A percentile compares a stretch with the other conserved stretches of the same genome.
phyloP scores from a whole-genome alignment of 1,140 invertebrate species.

The Drosophila ananassae region DNA sequence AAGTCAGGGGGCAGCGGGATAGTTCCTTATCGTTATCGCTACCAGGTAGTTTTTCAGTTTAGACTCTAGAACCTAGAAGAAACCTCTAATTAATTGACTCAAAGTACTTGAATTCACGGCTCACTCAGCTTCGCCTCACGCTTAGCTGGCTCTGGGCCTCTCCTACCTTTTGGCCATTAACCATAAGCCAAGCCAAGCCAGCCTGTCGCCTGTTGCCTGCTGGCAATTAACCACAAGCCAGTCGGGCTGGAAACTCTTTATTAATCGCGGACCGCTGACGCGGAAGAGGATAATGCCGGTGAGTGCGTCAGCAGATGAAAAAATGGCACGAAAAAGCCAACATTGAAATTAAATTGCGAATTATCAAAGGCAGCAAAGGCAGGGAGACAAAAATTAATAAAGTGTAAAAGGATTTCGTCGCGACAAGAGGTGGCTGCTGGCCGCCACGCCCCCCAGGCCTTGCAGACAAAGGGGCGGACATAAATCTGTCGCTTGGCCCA shows the following conservation, averaged over 20 bases:
- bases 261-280: constrained; percentile 67
- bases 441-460: not conserved
- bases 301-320: constrained; percentile 40
- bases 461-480: constrained; percentile 18
- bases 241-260: constrained; percentile 43
- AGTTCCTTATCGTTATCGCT: too few relatives aligned
- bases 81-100: constrained; percentile 28
- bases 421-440: not conserved
- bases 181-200: constrained; percentile 29
- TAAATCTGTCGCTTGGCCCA: constrained; percentile 34
- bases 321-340: constrained; percentile 14
- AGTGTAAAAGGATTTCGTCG: constrained; percentile 61
- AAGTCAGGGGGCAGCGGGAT: not conserved
- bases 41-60: too few relatives aligned
- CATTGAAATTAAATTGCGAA: constrained; percentile 23
- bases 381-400: constrained; percentile 65
- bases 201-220: not conserved
- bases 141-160: constrained; percentile 8
- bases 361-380: constrained; percentile 32
- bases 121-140: constrained; percentile 14
- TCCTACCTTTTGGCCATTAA: constrained; percentile 9
- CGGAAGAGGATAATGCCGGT: constrained; percentile 62
- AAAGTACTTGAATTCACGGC: constrained; percentile 21
- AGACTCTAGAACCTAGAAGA: too few relatives aligned
- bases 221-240: constrained; percentile 35